Base-by-base conservation (phyloP, 2,797 vertebrate species). In the Sphenopsis melanotis region DNA sequence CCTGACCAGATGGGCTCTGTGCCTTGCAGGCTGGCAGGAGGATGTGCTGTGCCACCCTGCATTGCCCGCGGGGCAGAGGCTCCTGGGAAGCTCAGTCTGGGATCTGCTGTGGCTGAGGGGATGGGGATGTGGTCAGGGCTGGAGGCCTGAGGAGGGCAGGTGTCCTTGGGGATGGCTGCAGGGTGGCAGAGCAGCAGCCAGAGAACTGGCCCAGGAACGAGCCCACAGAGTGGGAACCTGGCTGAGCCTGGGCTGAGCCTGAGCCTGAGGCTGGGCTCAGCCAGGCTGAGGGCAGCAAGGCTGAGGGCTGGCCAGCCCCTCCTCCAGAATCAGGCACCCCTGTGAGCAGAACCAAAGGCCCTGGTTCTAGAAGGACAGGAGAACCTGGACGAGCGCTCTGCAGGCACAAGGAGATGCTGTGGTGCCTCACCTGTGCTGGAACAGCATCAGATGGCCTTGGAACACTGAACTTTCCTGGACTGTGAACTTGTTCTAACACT, bases 21-120 rank as follows among this genome's bases (percentile, higher is more conserved):
- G 55, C 30, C 18, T 2, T 4, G 60, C 37, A 36, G 22, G 24
- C 6, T 30, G 63, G 56, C 3, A 5, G 76, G n/a, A 63, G 53
- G 41, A 23, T 1, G 8, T 50, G 39, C 24, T 5, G 11, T 15
- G 46, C 66, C 47, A 18, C 15, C 56, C 50, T n/a, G 44, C 65
- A 29, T 53, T 1, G 0, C 29, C 36, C 34, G 46, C 7, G 1
- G 44, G 27, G 50, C 13, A n/a, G 66, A n/a, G 59, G 42, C 39
- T 29, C 64, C 50, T 4, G 22, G 2, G 55, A 16, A 30, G 36
- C 66, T 47, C 10, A 15, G 10, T 6, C 57, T 52, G 30, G 24
- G 34, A 9, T 37, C 30, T 61, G 22, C 1, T 0, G 2, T 17
- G 23, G 79, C 74, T 32, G 22, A 49, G 17, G 52, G 34, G 10